Evolutionary conservation across 2,113 vertebrate species (phyloP).

Genomic region (Zosterops borbonicus): DNA sequence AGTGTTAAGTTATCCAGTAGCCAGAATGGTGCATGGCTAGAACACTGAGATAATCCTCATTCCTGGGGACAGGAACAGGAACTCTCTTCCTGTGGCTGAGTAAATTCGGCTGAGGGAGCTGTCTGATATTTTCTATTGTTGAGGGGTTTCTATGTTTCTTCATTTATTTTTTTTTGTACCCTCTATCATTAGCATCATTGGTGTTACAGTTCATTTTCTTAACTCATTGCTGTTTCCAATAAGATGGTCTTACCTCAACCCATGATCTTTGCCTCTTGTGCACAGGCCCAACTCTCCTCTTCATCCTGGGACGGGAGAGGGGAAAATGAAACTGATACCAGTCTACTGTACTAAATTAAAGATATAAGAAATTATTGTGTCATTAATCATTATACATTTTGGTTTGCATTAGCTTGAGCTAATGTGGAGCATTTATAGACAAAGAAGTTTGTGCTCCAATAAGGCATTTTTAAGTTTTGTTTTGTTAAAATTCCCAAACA

Average conservation of each 20-base stretch:
- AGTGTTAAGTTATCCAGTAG: not conserved
- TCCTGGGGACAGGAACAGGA: not conserved
- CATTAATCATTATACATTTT: not conserved
- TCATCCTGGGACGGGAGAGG: too few species aligned
- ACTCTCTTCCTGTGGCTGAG: not conserved
- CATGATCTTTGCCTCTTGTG: not conserved
- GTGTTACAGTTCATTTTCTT: not conserved
- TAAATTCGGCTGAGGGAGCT: not conserved
- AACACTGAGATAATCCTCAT: not conserved
- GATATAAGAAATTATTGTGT: not conserved
- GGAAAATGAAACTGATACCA: not conserved
- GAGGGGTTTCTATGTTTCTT: not conserved
- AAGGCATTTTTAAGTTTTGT: not conserved
- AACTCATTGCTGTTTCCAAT: not conserved
- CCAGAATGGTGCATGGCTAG: too few species aligned
- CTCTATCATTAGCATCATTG: not conserved
- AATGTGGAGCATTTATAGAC: not conserved
- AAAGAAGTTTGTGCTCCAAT: not conserved
- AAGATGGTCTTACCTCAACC: not conserved
- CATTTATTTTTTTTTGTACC: rapidly evolving
- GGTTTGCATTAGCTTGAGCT: not conserved
- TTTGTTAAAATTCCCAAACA: not conserved
- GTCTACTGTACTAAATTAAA: not conserved
- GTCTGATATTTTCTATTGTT: rapidly evolving
- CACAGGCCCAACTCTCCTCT: not conserved